Evolutionary conservation across 2,113 vertebrate genomes (phyloP).

Genomic region (cattle (Bos taurus)): ARS-UCD2.0 NC_037357.1:39789501-39790000

Average conservation of each 20-base stretch:
- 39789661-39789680: background rate
- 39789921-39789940: conserved; percentile 27
- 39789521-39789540: background rate
- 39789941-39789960: conserved; percentile 51
- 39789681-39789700: background rate
- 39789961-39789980: conserved; percentile 52
- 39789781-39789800: background rate
- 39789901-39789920: background rate
- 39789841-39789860: background rate
- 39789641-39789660: background rate
- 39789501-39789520: background rate
- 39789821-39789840: background rate
- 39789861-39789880: background rate
- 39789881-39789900: background rate
- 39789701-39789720: background rate
- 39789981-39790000: conserved; percentile 27
- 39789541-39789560: background rate
- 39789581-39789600: background rate
- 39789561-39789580: background rate
- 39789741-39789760: background rate
- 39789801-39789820: background rate
- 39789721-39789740: background rate
- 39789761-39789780: background rate
- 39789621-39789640: background rate
- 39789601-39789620: background rate